Percentiles rank a stretch among this genome's conserved stretches.
phyloP scores from a whole-genome alignment of 2,888 invertebrate genomes.

The Zaprionus obscuricornis region DNA sequence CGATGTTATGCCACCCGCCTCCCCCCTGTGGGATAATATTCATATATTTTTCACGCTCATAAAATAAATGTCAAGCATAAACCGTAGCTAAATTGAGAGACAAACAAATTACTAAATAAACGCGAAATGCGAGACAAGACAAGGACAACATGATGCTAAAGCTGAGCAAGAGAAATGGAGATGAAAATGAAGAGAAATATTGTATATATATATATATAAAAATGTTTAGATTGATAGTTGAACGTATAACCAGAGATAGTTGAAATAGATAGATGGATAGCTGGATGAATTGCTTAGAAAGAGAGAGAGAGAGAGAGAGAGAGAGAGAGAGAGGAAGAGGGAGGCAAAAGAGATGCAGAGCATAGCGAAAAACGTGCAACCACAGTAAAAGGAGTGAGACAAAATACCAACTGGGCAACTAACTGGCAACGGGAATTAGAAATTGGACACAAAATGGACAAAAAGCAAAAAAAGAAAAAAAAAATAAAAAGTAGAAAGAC shows the following conservation, averaged over 20 bases:
- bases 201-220: background rate
- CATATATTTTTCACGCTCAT: slow-evolving; percentile 73
- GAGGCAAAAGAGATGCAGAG: no score
- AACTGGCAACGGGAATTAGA: slow-evolving; percentile 7
- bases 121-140: slow-evolving; percentile 43
- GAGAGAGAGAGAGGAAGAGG: no score
- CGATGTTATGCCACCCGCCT: no score
- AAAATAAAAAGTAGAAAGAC: no score
- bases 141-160: background rate
- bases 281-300: no score
- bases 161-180: background rate
- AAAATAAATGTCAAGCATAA: slow-evolving; percentile 77
- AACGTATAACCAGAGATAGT: background rate
- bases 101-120: slow-evolving; percentile 76
- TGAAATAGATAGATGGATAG: slow-evolving; percentile 8
- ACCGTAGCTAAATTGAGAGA: slow-evolving; percentile 68
- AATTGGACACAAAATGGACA: slow-evolving; percentile 7
- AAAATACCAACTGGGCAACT: no score
- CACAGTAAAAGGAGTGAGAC: background rate
- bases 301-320: no score
- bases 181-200: background rate
- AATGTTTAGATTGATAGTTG: background rate
- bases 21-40: slow-evolving; percentile 11
- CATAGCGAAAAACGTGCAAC: background rate
- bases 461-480: no score